Base-by-base conservation (phyloP, 2,888 invertebrate genomes). In the Heliconius ethilla region DNA sequence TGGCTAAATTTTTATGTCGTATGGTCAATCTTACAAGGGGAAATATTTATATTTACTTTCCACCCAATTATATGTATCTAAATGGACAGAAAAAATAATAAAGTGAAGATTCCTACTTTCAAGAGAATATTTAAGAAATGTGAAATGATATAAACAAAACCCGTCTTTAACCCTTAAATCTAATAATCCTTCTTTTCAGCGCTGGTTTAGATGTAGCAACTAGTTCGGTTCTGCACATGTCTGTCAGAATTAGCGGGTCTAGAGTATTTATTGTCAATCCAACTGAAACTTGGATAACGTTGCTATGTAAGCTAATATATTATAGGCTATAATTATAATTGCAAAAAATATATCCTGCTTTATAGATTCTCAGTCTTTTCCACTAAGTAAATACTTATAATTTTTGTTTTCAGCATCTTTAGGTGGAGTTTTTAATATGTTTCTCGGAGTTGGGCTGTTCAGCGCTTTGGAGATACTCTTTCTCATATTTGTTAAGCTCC, bases 381-480 rank as follows among this genome's bases (percentile, higher is more conserved):
- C 59, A 4, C 11, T n/a, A 55, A 22, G n/a, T n/a, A 22, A 55
- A 22, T 55, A 55, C 55, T 55, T n/a, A 55, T 45, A 45, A 18
- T 51, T 51, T 13, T 51, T 18, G 18, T 18, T 91, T 88, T 3
- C 89, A 94, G 94, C 94, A 0, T 94, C 94, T 0, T 82, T 94
- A 37, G 94, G 94, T 5, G 94, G 94, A 59, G 91, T 94, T 3
- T 94, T 94, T 84, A 94, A 92, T 81, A 93, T 94, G 94, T 94
- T 94, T 82, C 84, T 94, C 6, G 94, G 94, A 11, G 90, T 94
- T 1, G 93, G 94, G 9, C 79, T 94, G 7, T 92, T 94, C 79
- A 94, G 93, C 81, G 92, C 89, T 0, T 81, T 94, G 29, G 94
- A 94, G 83, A 82, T 93, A 15, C 25, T 93, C 3, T 90, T 87